These are phyloP conservation scores for Cheumatopsyche charites DNA, from an alignment of 1,140 invertebrate genomes.

Conservation along the genomic window DNA sequence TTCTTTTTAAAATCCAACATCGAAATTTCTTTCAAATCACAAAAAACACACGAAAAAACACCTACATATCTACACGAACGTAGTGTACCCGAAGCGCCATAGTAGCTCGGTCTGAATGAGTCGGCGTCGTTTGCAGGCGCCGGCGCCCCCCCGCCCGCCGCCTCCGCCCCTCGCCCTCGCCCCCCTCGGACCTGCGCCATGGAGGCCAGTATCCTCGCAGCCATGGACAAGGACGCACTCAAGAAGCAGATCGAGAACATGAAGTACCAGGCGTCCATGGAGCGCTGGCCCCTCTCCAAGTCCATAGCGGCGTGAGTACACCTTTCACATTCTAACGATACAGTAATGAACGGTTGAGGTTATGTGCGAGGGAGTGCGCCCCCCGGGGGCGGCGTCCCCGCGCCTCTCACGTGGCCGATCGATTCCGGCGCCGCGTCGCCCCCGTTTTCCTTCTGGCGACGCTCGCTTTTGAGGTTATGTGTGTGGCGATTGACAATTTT, in stretches of 20 bases:
- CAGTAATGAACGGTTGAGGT: too few relatives aligned
- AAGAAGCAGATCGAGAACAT: constrained; percentile 97
- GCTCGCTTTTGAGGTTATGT: constrained; percentile 18
- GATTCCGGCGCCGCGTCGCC: constrained; percentile 16
- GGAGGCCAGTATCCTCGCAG: constrained; percentile 89
- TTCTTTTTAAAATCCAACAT: too few relatives aligned
- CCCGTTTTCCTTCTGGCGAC: background rate
- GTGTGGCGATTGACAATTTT: too few relatives aligned
- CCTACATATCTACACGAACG: background rate
- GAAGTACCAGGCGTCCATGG: constrained; percentile 95
- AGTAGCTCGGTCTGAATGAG: constrained; percentile 36
- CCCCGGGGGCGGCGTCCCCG: constrained; percentile 16
- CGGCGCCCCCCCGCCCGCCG: constrained; percentile 15
- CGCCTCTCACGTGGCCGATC: constrained; percentile 11
- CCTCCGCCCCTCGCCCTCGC: constrained; percentile 53
- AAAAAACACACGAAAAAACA: too few relatives aligned
- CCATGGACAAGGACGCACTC: constrained; percentile 96
- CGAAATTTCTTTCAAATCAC: too few relatives aligned
- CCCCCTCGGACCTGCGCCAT: constrained; percentile 68
- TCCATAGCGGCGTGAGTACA: constrained; percentile 93
- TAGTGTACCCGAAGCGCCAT: constrained; percentile 18
- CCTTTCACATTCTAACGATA: too few relatives aligned
- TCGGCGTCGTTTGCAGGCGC: constrained; percentile 42
- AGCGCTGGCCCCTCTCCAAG: constrained; percentile 92
- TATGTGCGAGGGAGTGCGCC: background rate